Percentiles rank a stretch among this genome's conserved stretches.
Evolutionary conservation across 2,888 invertebrate genomes (phyloP).

Genomic region (Lottia scabra): DNA sequence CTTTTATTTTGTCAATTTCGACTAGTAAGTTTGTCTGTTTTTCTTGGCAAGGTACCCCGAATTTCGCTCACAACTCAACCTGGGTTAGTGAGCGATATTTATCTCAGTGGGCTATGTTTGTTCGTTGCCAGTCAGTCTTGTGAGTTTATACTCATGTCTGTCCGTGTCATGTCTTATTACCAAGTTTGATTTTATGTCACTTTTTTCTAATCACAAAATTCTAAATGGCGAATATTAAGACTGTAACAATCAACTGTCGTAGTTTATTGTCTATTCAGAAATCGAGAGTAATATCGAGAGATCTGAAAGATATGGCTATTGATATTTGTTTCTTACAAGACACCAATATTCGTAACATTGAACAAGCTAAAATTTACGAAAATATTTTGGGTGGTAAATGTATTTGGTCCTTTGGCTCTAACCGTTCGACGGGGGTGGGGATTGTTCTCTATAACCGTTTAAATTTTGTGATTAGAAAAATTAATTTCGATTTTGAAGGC

Average conservation of each 20-base stretch:
- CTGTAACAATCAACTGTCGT: background rate
- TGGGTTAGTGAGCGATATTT: background rate
- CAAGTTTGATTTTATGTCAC: no score
- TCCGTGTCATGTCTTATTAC: background rate
- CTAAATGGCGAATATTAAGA: background rate
- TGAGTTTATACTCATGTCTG: background rate
- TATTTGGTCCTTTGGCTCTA: background rate
- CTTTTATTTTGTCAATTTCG: no score
- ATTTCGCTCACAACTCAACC: background rate
- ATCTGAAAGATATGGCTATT: background rate
- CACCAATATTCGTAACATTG: background rate
- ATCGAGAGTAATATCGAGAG: background rate
- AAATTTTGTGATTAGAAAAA: background rate
- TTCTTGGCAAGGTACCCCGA: background rate
- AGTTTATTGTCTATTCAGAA: background rate
- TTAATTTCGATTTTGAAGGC: slow-evolving; percentile 1
- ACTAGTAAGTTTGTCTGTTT: background rate
- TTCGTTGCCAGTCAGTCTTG: background rate
- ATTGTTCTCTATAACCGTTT: background rate
- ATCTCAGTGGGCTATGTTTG: background rate
- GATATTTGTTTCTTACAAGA: background rate
- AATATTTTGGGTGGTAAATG: background rate
- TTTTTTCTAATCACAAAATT: background rate
- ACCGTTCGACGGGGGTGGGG: background rate
- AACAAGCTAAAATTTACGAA: background rate